These are phyloP conservation scores for Meloidogyne hapla DNA, from an alignment of 1,140 invertebrate genomes.

Conservation along the genomic window DNA sequence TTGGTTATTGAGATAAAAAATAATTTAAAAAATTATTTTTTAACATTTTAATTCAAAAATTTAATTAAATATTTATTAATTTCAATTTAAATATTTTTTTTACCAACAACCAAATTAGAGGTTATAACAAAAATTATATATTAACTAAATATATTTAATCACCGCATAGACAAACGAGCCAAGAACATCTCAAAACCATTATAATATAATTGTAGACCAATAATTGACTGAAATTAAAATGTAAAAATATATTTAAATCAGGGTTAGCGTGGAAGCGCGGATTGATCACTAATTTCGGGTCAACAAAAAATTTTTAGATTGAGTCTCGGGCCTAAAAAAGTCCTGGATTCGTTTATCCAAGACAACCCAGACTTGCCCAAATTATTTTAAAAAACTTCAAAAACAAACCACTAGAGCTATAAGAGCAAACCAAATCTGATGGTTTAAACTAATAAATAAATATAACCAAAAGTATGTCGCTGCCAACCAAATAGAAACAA, in stretches of 20 bases:
- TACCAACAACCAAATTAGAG: neutral
- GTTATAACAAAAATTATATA: neutral
- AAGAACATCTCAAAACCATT: slow-evolving; percentile 54
- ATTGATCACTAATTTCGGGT: too few species aligned
- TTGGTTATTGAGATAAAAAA: neutral
- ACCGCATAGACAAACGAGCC: slow-evolving; percentile 19
- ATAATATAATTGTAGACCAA: slow-evolving; percentile 43
- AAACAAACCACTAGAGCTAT: slow-evolving; percentile 36
- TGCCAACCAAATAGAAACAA: slow-evolving; percentile 46
- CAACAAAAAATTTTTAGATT: too few species aligned
- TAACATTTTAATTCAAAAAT: neutral
- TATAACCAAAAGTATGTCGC: slow-evolving; percentile 46
- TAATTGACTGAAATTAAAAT: slow-evolving; percentile 35
- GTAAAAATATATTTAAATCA: too few species aligned
- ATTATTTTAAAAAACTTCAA: neutral
- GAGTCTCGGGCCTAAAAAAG: too few species aligned
- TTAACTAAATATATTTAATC: neutral
- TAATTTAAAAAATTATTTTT: neutral
- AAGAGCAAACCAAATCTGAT: slow-evolving; percentile 34
- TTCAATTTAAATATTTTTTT: neutral
- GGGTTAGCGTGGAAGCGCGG: too few species aligned
- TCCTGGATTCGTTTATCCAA: too few species aligned
- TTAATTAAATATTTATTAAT: neutral
- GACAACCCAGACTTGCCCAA: too few species aligned
- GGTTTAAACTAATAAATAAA: slow-evolving; percentile 40